A percentile compares a stretch with the other conserved stretches of the same genome.
These are phyloP conservation scores for Bufo bufo DNA, from an alignment of 2,113 vertebrate genomes.

Conservation along the genomic window DNA sequence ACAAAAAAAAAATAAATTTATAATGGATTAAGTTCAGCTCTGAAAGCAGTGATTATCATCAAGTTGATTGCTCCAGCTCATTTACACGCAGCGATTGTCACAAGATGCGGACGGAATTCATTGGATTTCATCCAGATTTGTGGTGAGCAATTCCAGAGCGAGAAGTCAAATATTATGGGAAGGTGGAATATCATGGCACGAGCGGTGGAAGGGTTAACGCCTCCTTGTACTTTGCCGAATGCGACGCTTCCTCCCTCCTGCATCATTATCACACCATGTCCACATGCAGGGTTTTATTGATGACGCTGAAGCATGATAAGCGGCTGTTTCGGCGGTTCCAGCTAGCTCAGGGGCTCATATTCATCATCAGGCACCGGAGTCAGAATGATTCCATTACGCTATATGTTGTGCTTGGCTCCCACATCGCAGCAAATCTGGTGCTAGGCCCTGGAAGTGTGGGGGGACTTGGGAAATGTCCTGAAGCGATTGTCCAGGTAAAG, in stretches of 20 bases:
- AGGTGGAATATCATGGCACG: neutral
- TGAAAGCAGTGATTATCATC: neutral
- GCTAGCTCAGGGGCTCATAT: slow-evolving; percentile 38
- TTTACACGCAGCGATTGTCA: neutral
- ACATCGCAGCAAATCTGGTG: slow-evolving; percentile 40
- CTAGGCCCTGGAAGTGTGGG: slow-evolving; percentile 25
- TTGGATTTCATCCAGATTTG: neutral
- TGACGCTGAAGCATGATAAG: slow-evolving; percentile 35
- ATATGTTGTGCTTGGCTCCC: slow-evolving; percentile 52
- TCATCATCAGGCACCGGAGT: slow-evolving; percentile 31
- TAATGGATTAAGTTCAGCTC: neutral
- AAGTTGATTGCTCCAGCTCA: neutral
- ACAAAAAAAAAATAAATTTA: neutral
- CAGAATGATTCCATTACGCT: slow-evolving; percentile 52
- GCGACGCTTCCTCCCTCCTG: neutral
- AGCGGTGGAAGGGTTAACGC: neutral
- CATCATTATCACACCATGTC: slow-evolving; percentile 37
- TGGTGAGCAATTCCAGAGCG: neutral
- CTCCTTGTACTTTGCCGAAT: neutral
- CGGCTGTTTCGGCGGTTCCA: slow-evolving; percentile 23
- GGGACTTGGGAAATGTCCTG: slow-evolving; percentile 16
- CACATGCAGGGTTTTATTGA: slow-evolving; percentile 7
- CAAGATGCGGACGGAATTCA: neutral
- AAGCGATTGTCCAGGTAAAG: neutral
- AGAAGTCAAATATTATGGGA: neutral